Evolutionary conservation across 2,888 invertebrate species (phyloP).

Genomic region (Luperina nickerlii): DNA sequence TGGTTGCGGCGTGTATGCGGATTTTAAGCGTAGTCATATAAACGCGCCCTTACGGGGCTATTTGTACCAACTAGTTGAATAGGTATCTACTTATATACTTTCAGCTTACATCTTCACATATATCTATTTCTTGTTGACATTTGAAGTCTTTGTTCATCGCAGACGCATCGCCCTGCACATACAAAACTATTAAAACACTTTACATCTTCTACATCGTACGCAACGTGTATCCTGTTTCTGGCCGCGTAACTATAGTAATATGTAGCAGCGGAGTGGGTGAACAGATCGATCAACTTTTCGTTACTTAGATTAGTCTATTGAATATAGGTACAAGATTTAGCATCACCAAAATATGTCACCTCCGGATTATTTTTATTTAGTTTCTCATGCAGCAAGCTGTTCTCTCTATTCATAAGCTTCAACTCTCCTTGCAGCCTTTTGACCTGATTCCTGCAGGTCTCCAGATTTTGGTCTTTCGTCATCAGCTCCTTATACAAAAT

Average conservation of each 20-base stretch:
- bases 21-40: no score
- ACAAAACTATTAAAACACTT: slow-evolving; percentile 4
- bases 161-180: slow-evolving; percentile 81
- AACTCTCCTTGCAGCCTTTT: slow-evolving; percentile 91
- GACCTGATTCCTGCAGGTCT: slow-evolving; percentile 91
- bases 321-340: not conserved
- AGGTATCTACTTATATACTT: not conserved
- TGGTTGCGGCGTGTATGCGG: no score
- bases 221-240: not conserved
- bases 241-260: no score
- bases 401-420: slow-evolving; percentile 91
- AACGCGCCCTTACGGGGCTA: no score
- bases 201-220: not conserved
- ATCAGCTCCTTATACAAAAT: slow-evolving; percentile 92
- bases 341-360: slow-evolving; percentile 68
- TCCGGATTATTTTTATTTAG: slow-evolving; percentile 83
- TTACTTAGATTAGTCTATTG: not conserved
- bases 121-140: slow-evolving; percentile 69
- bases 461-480: slow-evolving; percentile 91
- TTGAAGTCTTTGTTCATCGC: slow-evolving; percentile 71
- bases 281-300: no score
- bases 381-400: slow-evolving; percentile 89
- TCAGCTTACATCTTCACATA: slow-evolving; percentile 65
- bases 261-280: no score
- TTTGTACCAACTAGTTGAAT: not conserved